These are phyloP conservation scores for Campoplex nolae DNA, from an alignment of 2,888 invertebrate species.

Conservation along the genomic window DNA sequence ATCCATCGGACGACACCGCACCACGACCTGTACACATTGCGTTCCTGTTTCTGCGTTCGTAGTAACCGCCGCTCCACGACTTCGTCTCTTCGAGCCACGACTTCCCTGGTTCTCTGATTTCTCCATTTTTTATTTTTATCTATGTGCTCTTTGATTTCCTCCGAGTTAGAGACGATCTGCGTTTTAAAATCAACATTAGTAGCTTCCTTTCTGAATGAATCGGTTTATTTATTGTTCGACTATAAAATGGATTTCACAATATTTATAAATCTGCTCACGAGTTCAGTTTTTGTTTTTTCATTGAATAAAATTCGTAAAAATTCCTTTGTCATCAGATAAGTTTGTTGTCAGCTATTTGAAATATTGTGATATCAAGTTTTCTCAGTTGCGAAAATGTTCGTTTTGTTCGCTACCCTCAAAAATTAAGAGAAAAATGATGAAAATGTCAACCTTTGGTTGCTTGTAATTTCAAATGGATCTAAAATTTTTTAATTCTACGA, in stretches of 20 bases:
- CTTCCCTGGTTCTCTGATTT: constrained; percentile 73
- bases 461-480: neutral
- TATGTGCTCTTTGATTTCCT: constrained; percentile 3
- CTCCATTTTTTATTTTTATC: constrained; percentile 70
- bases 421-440: neutral
- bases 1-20: constrained; percentile 97
- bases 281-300: neutral
- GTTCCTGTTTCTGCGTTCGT: constrained; percentile 76
- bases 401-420: neutral
- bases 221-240: neutral
- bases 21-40: constrained; percentile 97
- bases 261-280: neutral
- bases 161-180: neutral
- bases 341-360: neutral
- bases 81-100: constrained; percentile 72
- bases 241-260: neutral
- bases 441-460: neutral
- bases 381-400: neutral
- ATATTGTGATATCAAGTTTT: neutral
- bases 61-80: constrained; percentile 58
- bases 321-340: neutral
- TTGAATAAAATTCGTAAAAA: neutral
- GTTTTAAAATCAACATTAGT: neutral
- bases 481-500: too few relatives aligned
- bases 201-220: neutral